Evolutionary conservation across 2,888 invertebrate genomes (phyloP), one percentile per base, ranked within the genome.

Genomic region (Sarcophaga carnaria): DNA sequence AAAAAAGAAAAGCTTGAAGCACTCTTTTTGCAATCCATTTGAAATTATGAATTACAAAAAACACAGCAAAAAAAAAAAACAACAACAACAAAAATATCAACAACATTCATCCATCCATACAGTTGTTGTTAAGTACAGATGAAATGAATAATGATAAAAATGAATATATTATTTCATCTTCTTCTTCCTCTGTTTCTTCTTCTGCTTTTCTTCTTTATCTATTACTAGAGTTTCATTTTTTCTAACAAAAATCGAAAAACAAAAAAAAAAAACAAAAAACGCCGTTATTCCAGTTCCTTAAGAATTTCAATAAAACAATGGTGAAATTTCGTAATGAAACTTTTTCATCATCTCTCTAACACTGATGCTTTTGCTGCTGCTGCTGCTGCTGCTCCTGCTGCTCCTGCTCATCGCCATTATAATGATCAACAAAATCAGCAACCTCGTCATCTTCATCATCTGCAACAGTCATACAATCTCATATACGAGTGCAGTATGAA

Each of bases 241-340:
- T 17, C 59, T 17, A 59, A 10, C 2, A n/a, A 71, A 64, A 54
- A 71, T 20, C 60, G 12, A 69, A 60, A 60, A 20, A 49, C 1
- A 45, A 45, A 62, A 77, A 76, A 76, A 77, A 63, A 27, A 54
- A 20, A 20, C n/a, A 74, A 37, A 10, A 14, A n/a, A 45, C 37
- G 37, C 37, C 37, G 37, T n/a, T 69, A 63, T 27, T 70, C 81
- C 63, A 72, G 49, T 63, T 85, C 67, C 54, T 74, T 66, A 70
- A 70, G 81, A 85, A 66, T 77, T 78, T 59, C 63, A 80, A 76
- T 67, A 71, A 80, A 80, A 80, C 74, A 79, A 79, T 82, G 71
- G 79, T 45, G 62, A 75, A 22, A 79, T 25, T 74, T 72, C 62
- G n/a, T 64, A 78, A 85, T 76, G 79, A 76, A 80, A 83, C 67